Conservation (phyloP, 2,113 vertebrate genomes). For the Terrapene triunguis region DNA sequence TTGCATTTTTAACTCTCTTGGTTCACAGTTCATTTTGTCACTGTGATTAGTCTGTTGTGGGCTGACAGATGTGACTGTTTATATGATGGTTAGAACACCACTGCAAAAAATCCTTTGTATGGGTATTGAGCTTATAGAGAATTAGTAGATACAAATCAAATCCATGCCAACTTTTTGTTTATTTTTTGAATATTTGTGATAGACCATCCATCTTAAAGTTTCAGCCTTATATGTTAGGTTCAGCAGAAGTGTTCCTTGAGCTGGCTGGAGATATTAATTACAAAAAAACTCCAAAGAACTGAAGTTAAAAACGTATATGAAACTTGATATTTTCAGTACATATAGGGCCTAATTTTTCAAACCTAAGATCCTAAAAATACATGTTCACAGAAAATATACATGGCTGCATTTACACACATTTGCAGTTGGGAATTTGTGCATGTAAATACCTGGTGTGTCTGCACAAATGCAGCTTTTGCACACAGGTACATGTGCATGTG, state of each 20-base stretch:
- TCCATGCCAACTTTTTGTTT: neutral
- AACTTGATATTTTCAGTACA: neutral
- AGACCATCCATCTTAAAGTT: neutral
- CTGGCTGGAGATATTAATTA: neutral
- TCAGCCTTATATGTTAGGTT: neutral
- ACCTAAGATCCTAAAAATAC: neutral
- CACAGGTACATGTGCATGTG: neutral
- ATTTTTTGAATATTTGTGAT: neutral
- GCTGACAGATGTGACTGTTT: neutral
- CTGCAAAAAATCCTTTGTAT: rapidly evolving
- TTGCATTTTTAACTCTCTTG: neutral
- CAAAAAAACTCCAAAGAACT: neutral
- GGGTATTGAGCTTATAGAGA: neutral
- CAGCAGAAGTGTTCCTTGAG: neutral
- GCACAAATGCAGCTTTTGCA: neutral
- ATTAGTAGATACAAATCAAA: neutral
- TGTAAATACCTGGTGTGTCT: neutral
- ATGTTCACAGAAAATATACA: neutral
- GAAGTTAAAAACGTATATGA: neutral
- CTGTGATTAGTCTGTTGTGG: neutral
- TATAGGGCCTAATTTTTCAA: neutral
- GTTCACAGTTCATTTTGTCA: neutral
- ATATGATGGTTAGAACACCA: neutral
- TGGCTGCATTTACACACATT: neutral
- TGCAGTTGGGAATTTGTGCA: neutral